Percentiles rank a stretch among this genome's conserved stretches.
phyloP scores from a whole-genome alignment of 2,888 invertebrate genomes.

The Drosophila yooni region DNA sequence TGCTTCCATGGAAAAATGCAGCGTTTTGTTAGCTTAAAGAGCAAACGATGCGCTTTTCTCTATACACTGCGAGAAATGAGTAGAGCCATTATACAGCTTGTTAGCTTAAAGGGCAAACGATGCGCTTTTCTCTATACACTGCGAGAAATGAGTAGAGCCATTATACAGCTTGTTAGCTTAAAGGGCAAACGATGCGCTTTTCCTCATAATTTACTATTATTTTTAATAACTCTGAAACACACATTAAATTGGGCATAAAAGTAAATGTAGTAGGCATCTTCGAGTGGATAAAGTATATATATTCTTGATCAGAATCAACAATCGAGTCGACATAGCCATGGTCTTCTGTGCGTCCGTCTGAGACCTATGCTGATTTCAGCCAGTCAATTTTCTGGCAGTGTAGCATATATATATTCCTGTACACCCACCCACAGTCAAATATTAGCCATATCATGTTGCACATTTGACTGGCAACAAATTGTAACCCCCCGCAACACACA shows the following conservation, averaged over 20 bases:
- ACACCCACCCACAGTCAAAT: constrained; percentile 39
- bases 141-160: constrained; percentile 17
- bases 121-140: constrained; percentile 58
- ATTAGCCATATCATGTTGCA: constrained; percentile 71
- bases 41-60: constrained; percentile 62
- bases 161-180: constrained; percentile 58
- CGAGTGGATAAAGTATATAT: neutral
- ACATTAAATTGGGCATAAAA: rapidly evolving
- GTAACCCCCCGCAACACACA: neutral
- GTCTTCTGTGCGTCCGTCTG: neutral
- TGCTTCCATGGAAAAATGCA: constrained; percentile 70
- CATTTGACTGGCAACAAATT: constrained; percentile 51
- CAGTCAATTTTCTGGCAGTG: constrained; percentile 21
- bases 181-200: constrained; percentile 58
- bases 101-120: constrained; percentile 61
- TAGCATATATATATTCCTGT: constrained; percentile 2
- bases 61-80: constrained; percentile 36
- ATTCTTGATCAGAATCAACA: neutral
- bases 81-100: constrained; percentile 24
- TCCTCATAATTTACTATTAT: constrained; percentile 12
- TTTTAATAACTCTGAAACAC: too few relatives aligned
- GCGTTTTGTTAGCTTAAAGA: constrained; percentile 74
- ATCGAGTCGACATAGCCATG: neutral
- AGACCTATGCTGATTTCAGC: neutral
- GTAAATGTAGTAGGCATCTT: too few relatives aligned